A percentile compares a stretch with the other conserved stretches of the same genome.
Evolutionary conservation across 1,140 invertebrate genomes (phyloP).

Genomic region (Euura lappo): DNA sequence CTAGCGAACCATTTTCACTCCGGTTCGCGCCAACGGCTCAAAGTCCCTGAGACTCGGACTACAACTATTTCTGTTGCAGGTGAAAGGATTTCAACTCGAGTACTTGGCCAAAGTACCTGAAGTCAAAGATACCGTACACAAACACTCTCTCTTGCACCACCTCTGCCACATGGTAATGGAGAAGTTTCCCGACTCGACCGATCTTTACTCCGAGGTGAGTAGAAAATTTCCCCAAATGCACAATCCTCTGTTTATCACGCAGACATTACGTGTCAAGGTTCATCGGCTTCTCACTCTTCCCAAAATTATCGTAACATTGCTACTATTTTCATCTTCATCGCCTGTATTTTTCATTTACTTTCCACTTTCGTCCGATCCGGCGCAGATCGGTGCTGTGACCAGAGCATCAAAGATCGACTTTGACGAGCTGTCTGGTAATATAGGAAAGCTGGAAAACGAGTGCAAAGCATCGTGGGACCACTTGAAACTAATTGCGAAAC

Average conservation of each 20-base stretch:
- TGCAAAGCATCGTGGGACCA: constrained; percentile 99
- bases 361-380: constrained; percentile 24
- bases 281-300: no score
- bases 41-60: background rate
- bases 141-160: constrained; percentile 97
- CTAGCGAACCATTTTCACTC: constrained; percentile 12
- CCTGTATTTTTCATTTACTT: no score
- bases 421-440: constrained; percentile 84
- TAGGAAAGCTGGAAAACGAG: constrained; percentile 89
- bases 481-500: constrained; percentile 94
- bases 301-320: no score
- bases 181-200: constrained; percentile 91
- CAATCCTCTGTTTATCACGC: background rate
- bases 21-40: constrained; percentile 6
- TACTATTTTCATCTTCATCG: background rate
- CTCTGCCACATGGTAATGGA: constrained; percentile 97
- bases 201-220: constrained; percentile 94
- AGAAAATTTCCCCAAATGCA: constrained; percentile 3
- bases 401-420: constrained; percentile 94
- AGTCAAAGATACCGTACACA: constrained; percentile 99
- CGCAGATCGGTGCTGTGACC: constrained; percentile 86
- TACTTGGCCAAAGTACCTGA: constrained; percentile 98
- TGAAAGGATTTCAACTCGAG: constrained; percentile 97
- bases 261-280: no score
- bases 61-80: constrained; percentile 55